Percentiles rank a stretch among this genome's conserved stretches.
phyloP scores from a whole-genome alignment of 2,113 vertebrate species.

The Mystacornis crossleyi region DNA sequence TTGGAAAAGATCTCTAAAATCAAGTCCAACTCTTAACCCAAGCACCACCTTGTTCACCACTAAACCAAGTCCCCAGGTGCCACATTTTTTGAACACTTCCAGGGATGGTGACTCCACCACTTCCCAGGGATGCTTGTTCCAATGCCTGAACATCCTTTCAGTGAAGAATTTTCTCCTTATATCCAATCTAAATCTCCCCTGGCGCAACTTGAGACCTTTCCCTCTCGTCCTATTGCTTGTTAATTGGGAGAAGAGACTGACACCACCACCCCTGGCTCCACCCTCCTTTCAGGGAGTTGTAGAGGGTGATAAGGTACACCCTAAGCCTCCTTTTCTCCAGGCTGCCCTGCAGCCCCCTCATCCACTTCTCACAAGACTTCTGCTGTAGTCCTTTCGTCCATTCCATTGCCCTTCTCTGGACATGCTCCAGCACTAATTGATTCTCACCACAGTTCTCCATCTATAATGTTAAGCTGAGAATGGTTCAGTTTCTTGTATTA shows the following conservation, averaged over 20 bases:
- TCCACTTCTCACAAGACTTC: background rate
- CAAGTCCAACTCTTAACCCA: background rate
- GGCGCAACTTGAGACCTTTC: background rate
- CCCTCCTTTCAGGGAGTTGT: background rate
- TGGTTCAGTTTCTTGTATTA: background rate
- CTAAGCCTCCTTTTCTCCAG: background rate
- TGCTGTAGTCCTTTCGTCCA: background rate
- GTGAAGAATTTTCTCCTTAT: background rate
- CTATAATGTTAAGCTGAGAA: background rate
- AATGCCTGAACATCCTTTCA: background rate
- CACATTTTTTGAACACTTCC: background rate
- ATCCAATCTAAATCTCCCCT: background rate
- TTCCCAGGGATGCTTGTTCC: background rate
- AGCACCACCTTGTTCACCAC: background rate
- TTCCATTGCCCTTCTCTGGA: background rate
- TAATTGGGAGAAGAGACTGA: background rate
- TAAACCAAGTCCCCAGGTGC: background rate
- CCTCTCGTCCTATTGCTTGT: background rate
- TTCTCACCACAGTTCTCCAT: background rate
- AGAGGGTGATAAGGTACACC: background rate
- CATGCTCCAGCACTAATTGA: background rate
- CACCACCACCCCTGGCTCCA: accelerated
- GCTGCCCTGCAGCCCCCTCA: background rate
- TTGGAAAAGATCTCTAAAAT: background rate
- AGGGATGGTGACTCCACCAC: background rate